phyloP scores from a whole-genome alignment of 2,888 invertebrate species.

The Nomada ruficornis region DNA sequence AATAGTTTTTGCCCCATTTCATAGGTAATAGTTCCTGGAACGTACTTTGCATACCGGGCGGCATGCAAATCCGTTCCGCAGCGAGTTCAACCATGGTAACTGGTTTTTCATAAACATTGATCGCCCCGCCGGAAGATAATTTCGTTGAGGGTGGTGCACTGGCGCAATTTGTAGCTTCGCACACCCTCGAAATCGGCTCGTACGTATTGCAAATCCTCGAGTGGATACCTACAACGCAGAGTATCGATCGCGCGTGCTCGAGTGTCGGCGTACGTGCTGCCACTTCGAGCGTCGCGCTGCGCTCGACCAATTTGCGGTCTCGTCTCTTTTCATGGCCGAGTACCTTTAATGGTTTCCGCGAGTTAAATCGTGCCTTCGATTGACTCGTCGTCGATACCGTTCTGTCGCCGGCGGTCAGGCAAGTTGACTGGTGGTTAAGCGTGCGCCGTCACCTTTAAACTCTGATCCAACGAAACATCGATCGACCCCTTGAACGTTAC shows the following conservation, averaged over 20 bases:
- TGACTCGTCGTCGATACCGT: constrained; percentile 6
- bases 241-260: constrained; percentile 47
- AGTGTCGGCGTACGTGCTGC: constrained; percentile 2
- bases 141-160: constrained; percentile 5
- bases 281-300: constrained; percentile 14
- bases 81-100: background rate
- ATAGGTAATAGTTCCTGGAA: background rate
- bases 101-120: constrained; percentile 42
- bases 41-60: constrained; percentile 7
- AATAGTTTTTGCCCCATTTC: background rate
- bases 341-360: constrained; percentile 41
- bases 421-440: too few species aligned
- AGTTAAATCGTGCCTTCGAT: constrained; percentile 25
- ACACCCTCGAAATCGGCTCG: constrained; percentile 23
- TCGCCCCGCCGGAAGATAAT: constrained; percentile 28
- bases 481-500: too few species aligned
- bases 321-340: constrained; percentile 44
- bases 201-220: constrained; percentile 47
- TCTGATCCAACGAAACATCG: too few species aligned
- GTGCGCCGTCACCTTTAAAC: too few species aligned
- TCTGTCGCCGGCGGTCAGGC: background rate
- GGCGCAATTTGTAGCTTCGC: constrained; percentile 16
- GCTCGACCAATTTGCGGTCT: constrained; percentile 48
- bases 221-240: constrained; percentile 18
- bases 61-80: constrained; percentile 7